Evolutionary conservation across 92 coral and sea anemone genomes (phyloP).

Genomic region (Parazoanthus atlanticus): DNA sequence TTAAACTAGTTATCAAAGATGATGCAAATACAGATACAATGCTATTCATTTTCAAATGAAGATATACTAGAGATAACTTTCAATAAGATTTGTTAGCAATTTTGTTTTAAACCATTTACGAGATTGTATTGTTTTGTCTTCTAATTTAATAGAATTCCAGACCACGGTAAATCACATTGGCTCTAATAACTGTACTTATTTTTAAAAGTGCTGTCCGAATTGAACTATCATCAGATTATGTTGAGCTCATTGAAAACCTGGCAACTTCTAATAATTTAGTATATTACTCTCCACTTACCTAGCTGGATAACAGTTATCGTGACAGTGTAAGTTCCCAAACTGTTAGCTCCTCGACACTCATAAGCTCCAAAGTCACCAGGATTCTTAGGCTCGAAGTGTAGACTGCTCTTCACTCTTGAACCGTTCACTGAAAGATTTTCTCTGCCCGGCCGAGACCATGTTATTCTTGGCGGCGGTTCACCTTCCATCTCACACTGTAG

Average conservation of each 20-base stretch:
- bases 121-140: no score
- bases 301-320: constrained; percentile 21
- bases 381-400: constrained; percentile 4
- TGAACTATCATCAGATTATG: neutral
- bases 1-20: no score
- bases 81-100: no score
- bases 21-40: no score
- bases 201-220: no score
- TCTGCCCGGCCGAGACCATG: constrained; percentile 54
- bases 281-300: constrained; percentile 8
- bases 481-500: constrained; percentile 44
- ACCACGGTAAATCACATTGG: no score
- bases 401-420: constrained; percentile 22
- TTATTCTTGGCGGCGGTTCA: constrained; percentile 40
- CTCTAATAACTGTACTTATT: no score
- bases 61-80: no score
- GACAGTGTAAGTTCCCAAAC: constrained; percentile 29
- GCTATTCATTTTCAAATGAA: no score
- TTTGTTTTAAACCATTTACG: no score
- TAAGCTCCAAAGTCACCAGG: constrained; percentile 42
- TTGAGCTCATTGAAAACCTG: neutral
- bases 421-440: constrained; percentile 8
- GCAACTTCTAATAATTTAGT: no score
- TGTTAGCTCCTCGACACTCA: constrained; percentile 37
- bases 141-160: no score